Evolutionary conservation across 2,888 invertebrate genomes (phyloP), one percentile per base, ranked within the genome.

Genomic region (Alviniconcha strummeri): DNA sequence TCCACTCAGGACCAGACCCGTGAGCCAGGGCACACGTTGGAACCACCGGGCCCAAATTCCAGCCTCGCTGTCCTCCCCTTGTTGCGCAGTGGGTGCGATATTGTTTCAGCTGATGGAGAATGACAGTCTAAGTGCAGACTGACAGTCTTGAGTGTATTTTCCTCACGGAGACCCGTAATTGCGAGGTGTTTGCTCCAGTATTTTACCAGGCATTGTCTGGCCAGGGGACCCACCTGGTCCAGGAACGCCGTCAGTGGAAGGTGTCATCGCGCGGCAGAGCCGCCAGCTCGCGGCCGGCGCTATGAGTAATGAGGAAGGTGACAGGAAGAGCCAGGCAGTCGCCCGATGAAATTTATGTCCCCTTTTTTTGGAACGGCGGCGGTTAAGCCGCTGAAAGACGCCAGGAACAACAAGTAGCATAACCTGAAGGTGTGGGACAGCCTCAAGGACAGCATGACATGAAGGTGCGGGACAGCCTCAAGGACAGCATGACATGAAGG

Each of bases 291-390:
- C 60, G 8, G 60, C 60, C 60, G 13, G 60, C 69, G 7, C 17
- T 57, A 56, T 57, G 77, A 77, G 77, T 77, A n/a, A 77, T 56
- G 77, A 57, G n/a, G n/a, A n/a, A 9, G 11, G 55, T 77, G 77
- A 77, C 77, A 77, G 17, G 56, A 17, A 55, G 57, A 77, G 77
- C 57, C 77, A 56, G 19, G 15, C 56, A 77, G 77, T 52, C 80
- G 11, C 80, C 7, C 7, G 15, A 52, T 71, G 71, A 54, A 71
- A 80, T 80, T 80, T 80, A 80, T 80, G 69, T 19, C 78, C 56
- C 78, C 78, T 36, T n/a, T 36, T 79, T 19, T n/a, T 79, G 78
- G 13, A 79, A 57, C n/a, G 77, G 19, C 77, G 57, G 75, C n/a
- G 56, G 55, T n/a, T 56, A 77, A 56, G 15, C 57, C 77, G n/a